Evolutionary conservation across 1,140 invertebrate genomes (phyloP).

Genomic region (Physella acuta): DNA sequence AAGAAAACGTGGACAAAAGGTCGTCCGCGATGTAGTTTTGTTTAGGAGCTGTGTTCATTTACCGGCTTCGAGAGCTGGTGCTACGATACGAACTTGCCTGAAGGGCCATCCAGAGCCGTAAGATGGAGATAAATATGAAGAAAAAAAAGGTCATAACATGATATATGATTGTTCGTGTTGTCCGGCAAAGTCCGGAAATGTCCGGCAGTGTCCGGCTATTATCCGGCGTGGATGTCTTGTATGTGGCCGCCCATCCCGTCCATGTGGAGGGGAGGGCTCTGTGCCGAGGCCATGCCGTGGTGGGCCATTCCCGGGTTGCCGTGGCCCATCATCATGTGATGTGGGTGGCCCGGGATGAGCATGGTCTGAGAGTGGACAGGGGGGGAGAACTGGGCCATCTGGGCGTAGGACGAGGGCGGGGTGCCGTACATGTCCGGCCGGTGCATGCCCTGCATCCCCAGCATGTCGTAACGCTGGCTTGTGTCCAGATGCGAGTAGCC

Average conservation of each 20-base stretch:
- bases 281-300: conserved; percentile 56
- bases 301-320: conserved; percentile 58
- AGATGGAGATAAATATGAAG: too few relatives aligned
- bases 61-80: too few relatives aligned
- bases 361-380: conserved; percentile 64
- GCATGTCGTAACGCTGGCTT: conserved; percentile 50
- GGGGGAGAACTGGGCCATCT: conserved; percentile 62
- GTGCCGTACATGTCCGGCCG: conserved; percentile 57
- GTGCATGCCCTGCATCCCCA: conserved; percentile 58
- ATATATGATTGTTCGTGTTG: too few relatives aligned
- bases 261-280: conserved; percentile 62
- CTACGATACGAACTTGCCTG: too few relatives aligned
- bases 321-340: conserved; percentile 63
- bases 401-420: conserved; percentile 58
- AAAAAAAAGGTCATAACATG: too few relatives aligned
- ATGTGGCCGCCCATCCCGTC: conserved; percentile 62
- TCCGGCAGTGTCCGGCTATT: too few relatives aligned
- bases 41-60: too few relatives aligned
- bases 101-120: too few relatives aligned
- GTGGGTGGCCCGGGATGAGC: conserved; percentile 63
- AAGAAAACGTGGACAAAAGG: too few relatives aligned
- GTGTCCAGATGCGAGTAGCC: conserved; percentile 53
- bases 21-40: too few relatives aligned
- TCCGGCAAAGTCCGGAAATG: too few relatives aligned
- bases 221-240: conserved; percentile 64